Evolutionary conservation across 2,113 vertebrate genomes (phyloP), one percentile per base, ranked within the genome.

Genomic region (Pristiophorus japonicus): DNA sequence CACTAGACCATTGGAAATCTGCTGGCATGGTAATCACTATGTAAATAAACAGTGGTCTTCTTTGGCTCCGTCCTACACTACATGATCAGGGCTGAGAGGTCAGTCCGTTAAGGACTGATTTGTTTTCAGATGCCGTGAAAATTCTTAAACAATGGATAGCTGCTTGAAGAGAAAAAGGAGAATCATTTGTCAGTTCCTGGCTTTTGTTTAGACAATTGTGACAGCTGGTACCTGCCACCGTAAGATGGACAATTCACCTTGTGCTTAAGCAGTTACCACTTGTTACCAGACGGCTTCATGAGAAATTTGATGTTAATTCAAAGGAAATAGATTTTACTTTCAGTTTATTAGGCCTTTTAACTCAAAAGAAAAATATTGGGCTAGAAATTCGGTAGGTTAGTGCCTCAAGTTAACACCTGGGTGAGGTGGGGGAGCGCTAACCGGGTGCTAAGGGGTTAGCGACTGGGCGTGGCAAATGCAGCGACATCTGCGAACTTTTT

Each of bases 151-250:
- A 95, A 55, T 51, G 45, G 30, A 11, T 75, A 95, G 34, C 47
- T 88, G 22, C 27, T 88, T 0, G 0, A 16, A 95, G 59, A 81
- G 20, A 42, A 88, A 55, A 93, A 47, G 14, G 14, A 78, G 7
- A 24, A 91, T 94, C 14, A 1, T 96, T 97, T 96, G 24, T 96
- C 96, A 96, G 96, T 96, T 96, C 96, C 70, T 96, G 96, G 0
- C 47, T 27, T 96, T 96, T 96, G 95, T 96, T 96, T 90, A 85
- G 38, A 51, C 65, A 95, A 66, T 73, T 47, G 30, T 95, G 73
- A 95, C 65, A 96, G 66, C 12, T 95, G 63, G 84, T 87, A 81
- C 81, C 47, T 94, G 34, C 67, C 70, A 2, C 87, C 18, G 30
- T 12, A 81, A 63, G 66, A 87, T 70, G 88, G 96, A 96, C 22